These are phyloP conservation scores for Harpagifer antarcticus DNA, from an alignment of 2,797 vertebrate species.

Conservation along the genomic window DNA sequence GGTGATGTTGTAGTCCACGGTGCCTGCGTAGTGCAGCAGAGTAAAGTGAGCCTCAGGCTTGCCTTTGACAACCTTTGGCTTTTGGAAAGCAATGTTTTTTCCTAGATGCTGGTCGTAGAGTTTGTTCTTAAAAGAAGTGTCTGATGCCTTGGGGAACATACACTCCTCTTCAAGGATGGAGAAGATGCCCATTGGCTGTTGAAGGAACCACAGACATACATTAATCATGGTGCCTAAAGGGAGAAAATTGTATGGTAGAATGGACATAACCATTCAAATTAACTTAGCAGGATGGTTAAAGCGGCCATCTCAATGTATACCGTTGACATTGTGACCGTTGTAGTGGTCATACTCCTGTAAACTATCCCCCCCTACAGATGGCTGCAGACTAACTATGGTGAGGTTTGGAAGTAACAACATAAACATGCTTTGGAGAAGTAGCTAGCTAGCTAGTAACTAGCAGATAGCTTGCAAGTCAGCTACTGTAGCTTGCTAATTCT, in stretches of 20 bases:
- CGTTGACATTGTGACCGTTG: too few species aligned
- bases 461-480: too few species aligned
- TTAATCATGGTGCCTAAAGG: neutral
- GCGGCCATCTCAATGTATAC: too few species aligned
- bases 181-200: conserved; percentile 82
- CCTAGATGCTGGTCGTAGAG: conserved; percentile 91
- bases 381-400: too few species aligned
- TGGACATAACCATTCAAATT: too few species aligned
- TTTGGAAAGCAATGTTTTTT: conserved; percentile 88
- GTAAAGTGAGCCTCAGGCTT: conserved; percentile 85
- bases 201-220: conserved; percentile 1
- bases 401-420: too few species aligned
- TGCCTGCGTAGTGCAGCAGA: conserved; percentile 82
- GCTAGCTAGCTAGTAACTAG: too few species aligned
- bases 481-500: too few species aligned
- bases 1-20: conserved; percentile 84
- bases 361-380: too few species aligned
- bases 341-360: too few species aligned
- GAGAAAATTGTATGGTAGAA: neutral
- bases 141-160: conserved; percentile 90
- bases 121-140: conserved; percentile 90
- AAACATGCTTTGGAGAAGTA: too few species aligned
- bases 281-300: too few species aligned
- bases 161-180: conserved; percentile 92
- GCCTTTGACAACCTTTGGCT: conserved; percentile 87